phyloP scores from a whole-genome alignment of 2,888 invertebrate species.

The Drosophila mimica region DNA sequence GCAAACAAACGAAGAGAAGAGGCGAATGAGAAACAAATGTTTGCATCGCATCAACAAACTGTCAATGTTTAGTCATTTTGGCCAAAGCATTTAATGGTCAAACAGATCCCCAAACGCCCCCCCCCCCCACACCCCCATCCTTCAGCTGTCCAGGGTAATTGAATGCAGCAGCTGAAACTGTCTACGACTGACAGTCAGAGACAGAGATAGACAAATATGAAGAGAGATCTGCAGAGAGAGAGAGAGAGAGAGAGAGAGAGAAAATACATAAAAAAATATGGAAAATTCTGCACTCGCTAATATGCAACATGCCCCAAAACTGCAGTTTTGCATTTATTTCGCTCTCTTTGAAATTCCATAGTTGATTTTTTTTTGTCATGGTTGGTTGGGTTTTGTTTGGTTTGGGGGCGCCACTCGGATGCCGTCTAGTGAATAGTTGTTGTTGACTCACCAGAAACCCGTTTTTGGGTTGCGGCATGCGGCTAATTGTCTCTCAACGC shows the following conservation, averaged over 20 bases:
- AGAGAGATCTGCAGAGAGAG: neutral
- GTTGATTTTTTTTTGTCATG: constrained; percentile 32
- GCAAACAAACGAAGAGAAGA: neutral
- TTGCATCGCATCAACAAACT: constrained; percentile 40
- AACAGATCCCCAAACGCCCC: constrained; percentile 25
- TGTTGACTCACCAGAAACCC: constrained; percentile 68
- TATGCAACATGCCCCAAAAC: constrained; percentile 29
- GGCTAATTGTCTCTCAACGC: constrained; percentile 75
- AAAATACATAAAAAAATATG: constrained; percentile 7
- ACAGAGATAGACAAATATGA: neutral
- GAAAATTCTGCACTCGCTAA: constrained; percentile 20
- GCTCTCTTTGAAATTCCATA: constrained; percentile 34
- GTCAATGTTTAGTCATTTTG: constrained; percentile 61
- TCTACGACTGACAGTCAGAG: constrained; percentile 45
- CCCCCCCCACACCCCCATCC: too few species aligned
- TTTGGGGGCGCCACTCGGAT: constrained; percentile 33
- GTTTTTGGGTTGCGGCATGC: constrained; percentile 74
- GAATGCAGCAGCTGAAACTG: constrained; percentile 64
- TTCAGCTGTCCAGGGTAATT: constrained; percentile 52
- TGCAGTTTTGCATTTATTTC: constrained; percentile 16
- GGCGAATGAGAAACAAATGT: constrained; percentile 33
- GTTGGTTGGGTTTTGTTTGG: constrained; percentile 8
- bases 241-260: constrained; percentile 6
- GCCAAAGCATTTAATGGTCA: constrained; percentile 72
- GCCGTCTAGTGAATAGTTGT: constrained; percentile 28